Conservation (phyloP, 2,888 invertebrate species). For the Melanchra persicariae region DNA sequence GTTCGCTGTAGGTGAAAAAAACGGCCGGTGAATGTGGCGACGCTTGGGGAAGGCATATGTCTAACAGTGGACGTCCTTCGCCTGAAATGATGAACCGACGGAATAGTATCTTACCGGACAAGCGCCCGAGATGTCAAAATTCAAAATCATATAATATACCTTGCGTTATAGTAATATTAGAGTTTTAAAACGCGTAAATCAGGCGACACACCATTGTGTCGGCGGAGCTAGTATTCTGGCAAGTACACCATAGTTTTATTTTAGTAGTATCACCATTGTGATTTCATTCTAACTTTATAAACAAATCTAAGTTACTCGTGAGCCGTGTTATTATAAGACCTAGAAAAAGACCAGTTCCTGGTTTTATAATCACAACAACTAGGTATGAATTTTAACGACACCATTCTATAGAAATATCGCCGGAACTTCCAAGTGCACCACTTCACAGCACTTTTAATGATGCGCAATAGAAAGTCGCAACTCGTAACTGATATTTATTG, state of each 20-base stretch:
- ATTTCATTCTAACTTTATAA: background rate
- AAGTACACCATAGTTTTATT: background rate
- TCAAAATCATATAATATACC: too few relatives aligned
- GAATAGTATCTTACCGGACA: too few relatives aligned
- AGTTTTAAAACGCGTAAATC: too few relatives aligned
- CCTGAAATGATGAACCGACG: background rate
- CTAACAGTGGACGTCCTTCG: background rate
- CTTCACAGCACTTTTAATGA: constrained; percentile 50
- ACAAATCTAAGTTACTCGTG: background rate
- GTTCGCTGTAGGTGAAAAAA: background rate
- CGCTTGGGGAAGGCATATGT: background rate
- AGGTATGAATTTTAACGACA: constrained; percentile 44
- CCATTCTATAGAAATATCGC: constrained; percentile 43
- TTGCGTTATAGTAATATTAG: too few relatives aligned
- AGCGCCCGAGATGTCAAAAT: too few relatives aligned
- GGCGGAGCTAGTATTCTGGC: too few relatives aligned
- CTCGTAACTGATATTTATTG: constrained; percentile 51
- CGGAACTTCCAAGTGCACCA: constrained; percentile 35
- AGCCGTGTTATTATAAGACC: background rate
- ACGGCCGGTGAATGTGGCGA: background rate
- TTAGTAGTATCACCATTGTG: background rate
- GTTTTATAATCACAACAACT: constrained; percentile 24
- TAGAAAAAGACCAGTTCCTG: background rate
- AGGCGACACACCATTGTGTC: too few relatives aligned
- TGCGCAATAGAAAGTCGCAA: constrained; percentile 38